Conservation (phyloP, 2,113 vertebrate genomes). For the Helogale parvula region DNA sequence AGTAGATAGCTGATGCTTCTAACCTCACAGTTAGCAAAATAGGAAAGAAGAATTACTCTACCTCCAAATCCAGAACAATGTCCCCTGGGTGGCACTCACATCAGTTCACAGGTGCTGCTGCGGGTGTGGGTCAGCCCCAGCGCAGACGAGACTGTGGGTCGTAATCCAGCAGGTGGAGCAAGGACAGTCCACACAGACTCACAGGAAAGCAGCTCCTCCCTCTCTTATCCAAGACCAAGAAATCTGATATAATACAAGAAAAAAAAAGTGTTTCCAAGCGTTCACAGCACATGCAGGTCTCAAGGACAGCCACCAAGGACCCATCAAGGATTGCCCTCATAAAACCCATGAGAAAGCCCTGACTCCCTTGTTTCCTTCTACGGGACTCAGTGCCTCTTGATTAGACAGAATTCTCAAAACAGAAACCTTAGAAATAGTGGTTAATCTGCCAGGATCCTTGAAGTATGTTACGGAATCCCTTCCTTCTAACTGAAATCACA, state of each 20-base stretch:
- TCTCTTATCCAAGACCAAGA: not conserved
- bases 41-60: not conserved
- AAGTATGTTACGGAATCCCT: not conserved
- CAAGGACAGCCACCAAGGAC: not conserved
- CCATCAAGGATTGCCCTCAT: no score
- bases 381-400: not conserved
- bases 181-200: not conserved
- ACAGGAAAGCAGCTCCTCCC: not conserved
- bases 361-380: not conserved
- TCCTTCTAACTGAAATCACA: not conserved
- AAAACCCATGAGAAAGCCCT: not conserved
- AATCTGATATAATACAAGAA: not conserved
- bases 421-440: not conserved
- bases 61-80: not conserved
- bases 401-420: not conserved
- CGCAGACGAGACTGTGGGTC: no score
- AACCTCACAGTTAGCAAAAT: not conserved
- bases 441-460: not conserved
- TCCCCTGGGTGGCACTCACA: not conserved
- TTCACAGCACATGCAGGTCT: not conserved
- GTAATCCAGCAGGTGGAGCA: not conserved
- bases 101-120: not conserved
- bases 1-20: not conserved
- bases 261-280: not conserved
- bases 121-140: not conserved